Evolutionary conservation across 2,797 vertebrate genomes (phyloP).

Genomic region (Sebastes vulpes): DNA sequence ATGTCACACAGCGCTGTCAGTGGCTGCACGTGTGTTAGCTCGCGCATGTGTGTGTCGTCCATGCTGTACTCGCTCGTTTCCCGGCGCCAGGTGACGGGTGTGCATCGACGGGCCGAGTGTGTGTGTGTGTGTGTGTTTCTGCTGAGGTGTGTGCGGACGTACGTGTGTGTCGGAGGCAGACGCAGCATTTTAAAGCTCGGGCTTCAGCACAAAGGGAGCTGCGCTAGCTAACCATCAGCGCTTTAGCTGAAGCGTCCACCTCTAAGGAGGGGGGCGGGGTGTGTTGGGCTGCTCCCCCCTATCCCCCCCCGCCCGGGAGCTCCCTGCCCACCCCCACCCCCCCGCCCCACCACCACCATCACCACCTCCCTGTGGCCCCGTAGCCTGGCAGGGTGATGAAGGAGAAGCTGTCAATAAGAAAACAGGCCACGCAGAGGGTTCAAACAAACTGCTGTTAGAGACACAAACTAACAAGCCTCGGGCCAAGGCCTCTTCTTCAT

Average conservation of each 20-base stretch:
- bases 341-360: too few species aligned
- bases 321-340: not conserved
- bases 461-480: slow-evolving; percentile 75
- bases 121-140: slow-evolving; percentile 53
- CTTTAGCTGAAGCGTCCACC: slow-evolving; percentile 73
- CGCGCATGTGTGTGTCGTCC: not conserved
- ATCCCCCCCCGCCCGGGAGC: slow-evolving; percentile 19
- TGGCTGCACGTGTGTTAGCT: slow-evolving; percentile 19
- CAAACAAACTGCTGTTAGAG: slow-evolving; percentile 82
- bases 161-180: slow-evolving; percentile 73
- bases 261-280: slow-evolving; percentile 2
- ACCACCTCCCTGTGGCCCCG: slow-evolving; percentile 17
- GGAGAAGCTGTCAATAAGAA: slow-evolving; percentile 66
- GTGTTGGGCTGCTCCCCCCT: slow-evolving; percentile 10
- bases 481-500: slow-evolving; percentile 58
- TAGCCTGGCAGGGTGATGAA: slow-evolving; percentile 60
- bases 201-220: slow-evolving; percentile 86
- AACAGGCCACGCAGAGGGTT: slow-evolving; percentile 59
- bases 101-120: slow-evolving; percentile 49
- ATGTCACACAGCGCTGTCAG: slow-evolving; percentile 35
- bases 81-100: slow-evolving; percentile 60
- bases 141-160: slow-evolving; percentile 26
- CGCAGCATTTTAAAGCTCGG: slow-evolving; percentile 84
- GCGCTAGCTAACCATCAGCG: slow-evolving; percentile 83
- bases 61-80: slow-evolving; percentile 8